Conservation (phyloP, 2,888 invertebrate species). For the Orchestes rusci region DNA sequence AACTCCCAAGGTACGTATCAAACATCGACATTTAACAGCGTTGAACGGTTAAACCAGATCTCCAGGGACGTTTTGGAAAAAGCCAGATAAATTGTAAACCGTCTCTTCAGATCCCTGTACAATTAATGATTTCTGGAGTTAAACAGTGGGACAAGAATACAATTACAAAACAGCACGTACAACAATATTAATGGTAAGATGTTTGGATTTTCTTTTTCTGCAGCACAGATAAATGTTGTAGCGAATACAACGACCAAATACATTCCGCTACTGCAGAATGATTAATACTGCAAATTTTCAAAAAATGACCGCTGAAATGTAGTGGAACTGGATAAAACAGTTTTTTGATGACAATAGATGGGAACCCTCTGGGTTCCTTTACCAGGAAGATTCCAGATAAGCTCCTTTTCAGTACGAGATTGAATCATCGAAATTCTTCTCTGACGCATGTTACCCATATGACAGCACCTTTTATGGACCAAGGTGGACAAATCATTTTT, state of each 20-base stretch:
- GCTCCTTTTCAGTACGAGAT: conserved; percentile 36
- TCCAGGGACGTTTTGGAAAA: too few species aligned
- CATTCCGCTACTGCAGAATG: conserved; percentile 33
- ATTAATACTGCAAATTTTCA: conserved; percentile 37
- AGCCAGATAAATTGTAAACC: too few species aligned
- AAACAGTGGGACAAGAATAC: too few species aligned
- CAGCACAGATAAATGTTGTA: too few species aligned
- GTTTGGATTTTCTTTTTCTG: too few species aligned
- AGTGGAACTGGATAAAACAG: conserved; percentile 34
- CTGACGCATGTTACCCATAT: conserved; percentile 37
- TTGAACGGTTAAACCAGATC: too few species aligned
- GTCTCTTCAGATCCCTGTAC: too few species aligned
- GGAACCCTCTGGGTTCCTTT: conserved; percentile 35
- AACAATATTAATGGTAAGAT: too few species aligned
- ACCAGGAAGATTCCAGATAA: conserved; percentile 30
- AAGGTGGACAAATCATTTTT: conserved; percentile 30
- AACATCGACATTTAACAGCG: too few species aligned
- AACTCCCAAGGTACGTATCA: too few species aligned
- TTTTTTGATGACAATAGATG: conserved; percentile 36
- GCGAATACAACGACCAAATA: conserved; percentile 36
- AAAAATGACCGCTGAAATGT: conserved; percentile 32
- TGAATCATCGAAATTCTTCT: conserved; percentile 35
- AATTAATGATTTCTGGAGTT: too few species aligned
- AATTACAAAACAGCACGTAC: too few species aligned
- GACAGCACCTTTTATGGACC: conserved; percentile 34